Percentiles rank a stretch among this genome's conserved stretches.
Conservation (phyloP, 1,140 invertebrate genomes). For the Drosophila rufa region DNA sequence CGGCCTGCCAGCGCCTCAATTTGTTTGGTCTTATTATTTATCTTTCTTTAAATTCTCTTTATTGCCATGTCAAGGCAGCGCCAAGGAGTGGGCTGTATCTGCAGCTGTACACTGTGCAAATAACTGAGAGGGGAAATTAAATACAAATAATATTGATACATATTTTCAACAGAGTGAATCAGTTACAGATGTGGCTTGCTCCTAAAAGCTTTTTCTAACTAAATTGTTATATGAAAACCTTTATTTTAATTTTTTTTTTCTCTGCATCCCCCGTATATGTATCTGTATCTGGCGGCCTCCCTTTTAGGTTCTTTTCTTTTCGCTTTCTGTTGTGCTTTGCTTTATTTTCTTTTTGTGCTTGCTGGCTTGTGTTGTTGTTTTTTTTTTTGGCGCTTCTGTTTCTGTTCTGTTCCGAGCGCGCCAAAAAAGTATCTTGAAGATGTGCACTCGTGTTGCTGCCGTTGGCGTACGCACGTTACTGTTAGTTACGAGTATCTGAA, state of each 20-base stretch:
- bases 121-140: background rate
- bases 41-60: constrained; percentile 78
- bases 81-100: constrained; percentile 20
- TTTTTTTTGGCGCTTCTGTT: constrained; percentile 72
- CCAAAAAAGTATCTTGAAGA: constrained; percentile 63
- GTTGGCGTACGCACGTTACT: constrained; percentile 78
- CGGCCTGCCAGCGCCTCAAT: constrained; percentile 54
- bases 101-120: background rate
- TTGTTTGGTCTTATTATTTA: constrained; percentile 73
- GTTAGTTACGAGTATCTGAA: constrained; percentile 67
- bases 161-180: background rate
- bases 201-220: background rate
- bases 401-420: constrained; percentile 63
- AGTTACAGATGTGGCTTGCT: background rate
- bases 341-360: constrained; percentile 42
- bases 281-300: constrained; percentile 25
- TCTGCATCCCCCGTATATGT: background rate
- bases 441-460: constrained; percentile 36
- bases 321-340: constrained; percentile 48
- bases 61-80: constrained; percentile 73
- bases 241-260: background rate
- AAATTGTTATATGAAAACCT: no score
- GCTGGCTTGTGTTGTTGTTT: constrained; percentile 2
- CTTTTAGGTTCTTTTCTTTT: constrained; percentile 36
- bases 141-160: background rate